A percentile compares a stretch with the other conserved stretches of the same genome.
Evolutionary conservation across 2,113 vertebrate species (phyloP).

Genomic region (Brevimyrus niger): DNA sequence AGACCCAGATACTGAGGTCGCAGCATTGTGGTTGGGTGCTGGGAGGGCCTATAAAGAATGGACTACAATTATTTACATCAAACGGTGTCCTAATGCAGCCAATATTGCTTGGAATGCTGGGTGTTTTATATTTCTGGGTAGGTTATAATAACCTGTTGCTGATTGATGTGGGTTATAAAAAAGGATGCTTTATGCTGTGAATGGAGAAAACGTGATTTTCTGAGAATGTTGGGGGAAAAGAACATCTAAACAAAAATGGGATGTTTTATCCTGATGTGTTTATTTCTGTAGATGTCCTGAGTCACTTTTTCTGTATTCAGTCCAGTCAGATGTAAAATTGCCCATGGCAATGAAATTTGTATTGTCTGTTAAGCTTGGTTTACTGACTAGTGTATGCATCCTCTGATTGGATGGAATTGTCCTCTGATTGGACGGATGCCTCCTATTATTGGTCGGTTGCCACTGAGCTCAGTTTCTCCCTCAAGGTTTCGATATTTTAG

Average conservation of each 20-base stretch:
- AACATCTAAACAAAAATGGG: background rate
- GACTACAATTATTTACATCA: background rate
- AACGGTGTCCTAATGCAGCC: background rate
- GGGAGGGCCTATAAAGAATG: background rate
- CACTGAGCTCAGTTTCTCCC: background rate
- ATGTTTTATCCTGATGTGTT: background rate
- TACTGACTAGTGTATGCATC: background rate
- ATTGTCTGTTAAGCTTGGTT: background rate
- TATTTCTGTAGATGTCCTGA: background rate
- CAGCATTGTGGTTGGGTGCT: background rate
- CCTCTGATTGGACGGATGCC: background rate
- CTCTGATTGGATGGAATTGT: background rate
- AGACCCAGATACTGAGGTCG: background rate
- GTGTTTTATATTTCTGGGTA: background rate
- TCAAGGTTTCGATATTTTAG: background rate
- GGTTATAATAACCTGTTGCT: background rate
- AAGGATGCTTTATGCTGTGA: background rate
- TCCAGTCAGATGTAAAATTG: background rate
- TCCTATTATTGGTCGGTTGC: background rate
- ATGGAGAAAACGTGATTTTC: background rate
- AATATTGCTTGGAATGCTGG: background rate
- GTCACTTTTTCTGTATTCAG: background rate
- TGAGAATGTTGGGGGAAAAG: background rate
- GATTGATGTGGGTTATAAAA: background rate
- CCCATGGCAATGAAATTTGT: background rate